A percentile compares a stretch with the other conserved stretches of the same genome.
Evolutionary conservation across 1,140 invertebrate genomes (phyloP).

Genomic region (Drosophila asahinai): DNA sequence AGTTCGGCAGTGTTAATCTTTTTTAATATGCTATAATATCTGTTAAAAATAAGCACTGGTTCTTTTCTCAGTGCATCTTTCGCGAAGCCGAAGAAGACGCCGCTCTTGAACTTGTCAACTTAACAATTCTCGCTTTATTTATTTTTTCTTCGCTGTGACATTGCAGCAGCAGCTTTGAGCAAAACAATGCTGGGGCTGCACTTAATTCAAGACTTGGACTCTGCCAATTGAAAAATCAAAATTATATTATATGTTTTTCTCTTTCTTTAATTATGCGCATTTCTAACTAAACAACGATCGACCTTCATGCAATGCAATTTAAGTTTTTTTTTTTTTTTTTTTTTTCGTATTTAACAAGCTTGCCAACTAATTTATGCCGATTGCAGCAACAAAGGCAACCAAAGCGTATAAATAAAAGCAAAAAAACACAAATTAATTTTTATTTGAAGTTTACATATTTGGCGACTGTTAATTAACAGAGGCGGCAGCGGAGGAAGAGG

Average conservation of each 20-base stretch:
- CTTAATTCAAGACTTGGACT: constrained; percentile 23
- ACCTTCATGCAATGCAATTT: constrained; percentile 52
- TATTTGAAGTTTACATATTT: constrained; percentile 29
- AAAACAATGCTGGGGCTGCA: constrained; percentile 55
- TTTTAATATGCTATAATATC: not conserved
- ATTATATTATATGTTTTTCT: constrained; percentile 53
- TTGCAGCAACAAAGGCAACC: constrained; percentile 37
- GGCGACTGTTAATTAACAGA: constrained; percentile 18
- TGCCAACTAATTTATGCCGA: constrained; percentile 57
- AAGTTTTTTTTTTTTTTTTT: constrained; percentile 13
- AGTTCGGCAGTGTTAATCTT: not conserved
- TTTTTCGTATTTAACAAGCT: constrained; percentile 38
- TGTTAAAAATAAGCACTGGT: too few species aligned
- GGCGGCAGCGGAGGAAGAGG: not conserved
- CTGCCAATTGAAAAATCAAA: constrained; percentile 68
- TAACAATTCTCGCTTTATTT: constrained; percentile 29
- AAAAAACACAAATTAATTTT: constrained; percentile 3
- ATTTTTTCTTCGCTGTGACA: constrained; percentile 39
- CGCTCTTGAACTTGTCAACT: constrained; percentile 81
- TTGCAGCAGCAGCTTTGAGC: constrained; percentile 60
- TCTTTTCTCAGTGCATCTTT: constrained; percentile 4
- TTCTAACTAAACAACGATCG: constrained; percentile 65
- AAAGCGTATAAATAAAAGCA: constrained; percentile 49
- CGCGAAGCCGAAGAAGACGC: constrained; percentile 21
- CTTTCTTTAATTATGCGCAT: constrained; percentile 71